These are phyloP conservation scores for Platorchestia sp. DNA, from an alignment of 1,140 invertebrate genomes.

Conservation along the genomic window DNA sequence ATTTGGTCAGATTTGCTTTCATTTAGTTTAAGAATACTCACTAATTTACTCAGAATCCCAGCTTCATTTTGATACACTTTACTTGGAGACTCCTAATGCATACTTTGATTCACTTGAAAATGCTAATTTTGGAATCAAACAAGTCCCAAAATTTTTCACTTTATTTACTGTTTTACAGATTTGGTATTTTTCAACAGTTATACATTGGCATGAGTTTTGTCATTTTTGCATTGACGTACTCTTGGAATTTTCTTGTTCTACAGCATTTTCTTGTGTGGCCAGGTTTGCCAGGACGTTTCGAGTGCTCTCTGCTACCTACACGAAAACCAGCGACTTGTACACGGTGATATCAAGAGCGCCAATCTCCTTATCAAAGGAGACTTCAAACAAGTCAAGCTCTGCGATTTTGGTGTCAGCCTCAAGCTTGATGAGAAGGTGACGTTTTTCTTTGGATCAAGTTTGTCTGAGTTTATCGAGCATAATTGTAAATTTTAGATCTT, in stretches of 20 bases:
- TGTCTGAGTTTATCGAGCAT: background rate
- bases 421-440: constrained; percentile 76
- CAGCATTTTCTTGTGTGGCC: background rate
- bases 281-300: constrained; percentile 76
- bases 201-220: background rate
- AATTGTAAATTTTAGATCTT: background rate
- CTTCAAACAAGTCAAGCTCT: constrained; percentile 83
- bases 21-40: background rate
- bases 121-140: background rate
- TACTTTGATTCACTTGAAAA: too few species aligned
- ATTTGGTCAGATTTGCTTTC: background rate
- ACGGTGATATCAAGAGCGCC: constrained; percentile 88
- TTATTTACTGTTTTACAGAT: too few species aligned
- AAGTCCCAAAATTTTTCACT: too few species aligned
- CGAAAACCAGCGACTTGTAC: constrained; percentile 79
- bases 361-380: constrained; percentile 84
- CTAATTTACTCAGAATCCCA: background rate
- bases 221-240: too few species aligned
- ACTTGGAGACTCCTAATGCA: too few species aligned
- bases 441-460: background rate
- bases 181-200: too few species aligned
- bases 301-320: constrained; percentile 86
- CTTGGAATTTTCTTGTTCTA: too few species aligned
- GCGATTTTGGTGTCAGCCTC: constrained; percentile 87
- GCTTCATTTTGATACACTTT: background rate